phyloP scores from a whole-genome alignment of 2,888 invertebrate species.

The Clusia tigrina region DNA sequence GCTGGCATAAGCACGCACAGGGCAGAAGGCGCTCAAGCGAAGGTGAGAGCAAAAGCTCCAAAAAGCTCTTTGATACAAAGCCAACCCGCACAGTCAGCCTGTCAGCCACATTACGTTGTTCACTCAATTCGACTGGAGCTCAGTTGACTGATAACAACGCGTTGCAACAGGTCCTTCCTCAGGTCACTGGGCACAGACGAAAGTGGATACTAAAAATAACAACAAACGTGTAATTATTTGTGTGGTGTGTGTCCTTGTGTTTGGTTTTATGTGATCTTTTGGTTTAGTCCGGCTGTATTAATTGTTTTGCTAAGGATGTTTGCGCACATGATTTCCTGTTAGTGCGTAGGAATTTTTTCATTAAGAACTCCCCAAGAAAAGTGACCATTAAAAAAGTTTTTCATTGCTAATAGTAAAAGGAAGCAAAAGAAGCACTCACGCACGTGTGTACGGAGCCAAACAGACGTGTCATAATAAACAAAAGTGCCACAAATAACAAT shows the following conservation, averaged over 20 bases:
- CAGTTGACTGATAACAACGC: conserved; percentile 31
- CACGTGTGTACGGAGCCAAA: background rate
- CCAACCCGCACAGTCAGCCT: conserved; percentile 6
- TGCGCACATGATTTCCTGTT: background rate
- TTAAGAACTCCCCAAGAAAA: background rate
- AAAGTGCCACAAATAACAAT: too few relatives aligned
- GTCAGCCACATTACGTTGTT: conserved; percentile 9
- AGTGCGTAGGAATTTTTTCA: background rate
- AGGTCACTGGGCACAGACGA: background rate
- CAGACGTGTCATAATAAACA: background rate
- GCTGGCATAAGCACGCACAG: conserved; percentile 2
- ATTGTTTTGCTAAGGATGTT: background rate
- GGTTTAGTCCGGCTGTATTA: background rate
- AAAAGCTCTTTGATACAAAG: conserved; percentile 1
- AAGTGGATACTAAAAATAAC: background rate
- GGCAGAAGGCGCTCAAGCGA: background rate
- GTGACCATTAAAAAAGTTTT: background rate
- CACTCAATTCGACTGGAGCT: conserved; percentile 18
- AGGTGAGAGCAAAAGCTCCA: background rate
- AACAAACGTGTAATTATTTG: too few relatives aligned
- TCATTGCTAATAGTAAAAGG: background rate
- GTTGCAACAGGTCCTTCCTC: conserved; percentile 32
- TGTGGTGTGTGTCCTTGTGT: too few relatives aligned
- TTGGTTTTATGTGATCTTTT: background rate
- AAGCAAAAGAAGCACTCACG: background rate